These are phyloP conservation scores for Triplophysa dalaica DNA, from an alignment of 2,113 vertebrate genomes.

Conservation along the genomic window DNA sequence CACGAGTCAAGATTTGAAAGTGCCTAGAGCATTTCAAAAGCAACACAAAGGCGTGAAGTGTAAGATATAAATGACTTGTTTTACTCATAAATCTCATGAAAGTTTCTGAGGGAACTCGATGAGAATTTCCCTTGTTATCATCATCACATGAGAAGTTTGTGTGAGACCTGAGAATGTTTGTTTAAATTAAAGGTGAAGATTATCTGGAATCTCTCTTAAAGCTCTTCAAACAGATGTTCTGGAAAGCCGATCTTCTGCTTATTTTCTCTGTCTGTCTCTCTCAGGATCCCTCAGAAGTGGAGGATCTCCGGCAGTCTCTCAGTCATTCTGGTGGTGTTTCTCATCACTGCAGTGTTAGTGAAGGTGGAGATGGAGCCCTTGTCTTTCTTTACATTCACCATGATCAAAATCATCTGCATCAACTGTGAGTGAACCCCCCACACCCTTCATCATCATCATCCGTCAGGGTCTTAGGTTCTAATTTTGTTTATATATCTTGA, in stretches of 20 bases:
- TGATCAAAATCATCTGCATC: constrained; percentile 92
- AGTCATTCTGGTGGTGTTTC: constrained; percentile 88
- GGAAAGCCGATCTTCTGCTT: constrained; percentile 17
- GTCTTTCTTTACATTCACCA: constrained; percentile 87
- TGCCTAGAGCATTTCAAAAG: too few relatives aligned
- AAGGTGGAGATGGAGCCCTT: constrained; percentile 79
- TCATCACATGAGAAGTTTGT: neutral
- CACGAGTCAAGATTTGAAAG: too few relatives aligned
- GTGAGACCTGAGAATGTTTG: neutral
- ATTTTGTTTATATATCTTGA: constrained; percentile 51
- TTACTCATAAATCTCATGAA: too few relatives aligned
- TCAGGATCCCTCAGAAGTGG: constrained; percentile 87
- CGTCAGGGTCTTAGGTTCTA: constrained; percentile 19
- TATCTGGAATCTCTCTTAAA: constrained; percentile 42
- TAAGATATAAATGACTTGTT: too few relatives aligned
- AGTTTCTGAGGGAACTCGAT: too few relatives aligned
- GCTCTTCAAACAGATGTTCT: neutral
- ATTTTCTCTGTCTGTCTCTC: neutral
- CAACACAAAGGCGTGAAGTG: too few relatives aligned
- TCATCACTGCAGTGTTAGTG: constrained; percentile 84
- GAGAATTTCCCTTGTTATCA: too few relatives aligned
- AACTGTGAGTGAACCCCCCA: constrained; percentile 83
- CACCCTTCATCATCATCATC: constrained; percentile 35
- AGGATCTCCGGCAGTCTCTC: constrained; percentile 83
- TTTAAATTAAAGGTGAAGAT: constrained; percentile 35